Conservation (phyloP, 2,888 invertebrate genomes). For the Dermolepida albohirtum region DNA sequence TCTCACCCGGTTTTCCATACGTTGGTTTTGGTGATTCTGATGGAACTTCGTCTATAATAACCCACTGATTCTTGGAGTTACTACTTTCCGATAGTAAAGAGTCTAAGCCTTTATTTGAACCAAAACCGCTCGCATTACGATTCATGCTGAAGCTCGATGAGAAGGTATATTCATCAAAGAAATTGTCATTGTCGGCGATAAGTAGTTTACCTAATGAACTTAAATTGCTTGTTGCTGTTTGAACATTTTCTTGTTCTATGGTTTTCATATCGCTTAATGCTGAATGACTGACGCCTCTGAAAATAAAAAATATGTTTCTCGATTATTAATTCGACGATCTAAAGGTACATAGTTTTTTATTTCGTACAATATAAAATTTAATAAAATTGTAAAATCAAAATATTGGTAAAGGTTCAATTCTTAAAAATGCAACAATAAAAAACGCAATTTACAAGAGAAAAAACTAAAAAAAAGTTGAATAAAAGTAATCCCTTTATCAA, state of each 20-base stretch:
- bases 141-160: constrained; percentile 72
- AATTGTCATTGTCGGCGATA: constrained; percentile 65
- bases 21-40: constrained; percentile 42
- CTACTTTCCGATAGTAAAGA: constrained; percentile 52
- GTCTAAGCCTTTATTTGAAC: constrained; percentile 52
- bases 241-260: constrained; percentile 85
- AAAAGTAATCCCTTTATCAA: too few species aligned
- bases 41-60: constrained; percentile 58
- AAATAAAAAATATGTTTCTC: too few species aligned
- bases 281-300: constrained; percentile 84
- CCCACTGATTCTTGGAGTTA: constrained; percentile 62
- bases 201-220: constrained; percentile 61
- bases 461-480: too few species aligned
- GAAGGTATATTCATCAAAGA: constrained; percentile 68
- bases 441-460: too few species aligned
- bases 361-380: too few species aligned
- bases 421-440: too few species aligned
- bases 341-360: too few species aligned
- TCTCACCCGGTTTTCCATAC: constrained; percentile 35
- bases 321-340: background rate
- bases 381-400: too few species aligned
- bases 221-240: constrained; percentile 64
- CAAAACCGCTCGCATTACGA: constrained; percentile 62
- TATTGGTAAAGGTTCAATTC: too few species aligned
- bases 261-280: constrained; percentile 90